Percentiles rank a stretch among this genome's conserved stretches.
phyloP scores from a whole-genome alignment of 2,113 vertebrate species.

The Gallinago jamesoni region DNA sequence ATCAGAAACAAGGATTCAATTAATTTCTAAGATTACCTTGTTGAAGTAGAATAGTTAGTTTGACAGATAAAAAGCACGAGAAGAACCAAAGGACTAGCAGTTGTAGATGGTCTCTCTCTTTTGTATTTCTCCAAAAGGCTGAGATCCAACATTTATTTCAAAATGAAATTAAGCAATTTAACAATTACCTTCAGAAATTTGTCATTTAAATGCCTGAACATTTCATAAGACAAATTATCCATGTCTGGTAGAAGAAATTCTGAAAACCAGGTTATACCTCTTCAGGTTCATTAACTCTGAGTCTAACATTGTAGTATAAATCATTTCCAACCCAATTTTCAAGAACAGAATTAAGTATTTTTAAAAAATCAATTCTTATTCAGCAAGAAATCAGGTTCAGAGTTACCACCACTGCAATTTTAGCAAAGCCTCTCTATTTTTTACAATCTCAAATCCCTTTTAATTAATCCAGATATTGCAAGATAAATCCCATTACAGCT shows the following conservation, averaged over 20 bases:
- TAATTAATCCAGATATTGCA: slow-evolving; percentile 50
- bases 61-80: not conserved
- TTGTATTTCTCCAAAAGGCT: not conserved
- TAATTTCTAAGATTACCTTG: not conserved
- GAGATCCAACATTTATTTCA: not conserved
- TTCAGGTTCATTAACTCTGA: slow-evolving; percentile 59
- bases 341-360: slow-evolving; percentile 40
- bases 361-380: not conserved
- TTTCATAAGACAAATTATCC: slow-evolving; percentile 50
- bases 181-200: slow-evolving; percentile 44
- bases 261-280: slow-evolving; percentile 37
- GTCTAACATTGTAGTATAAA: slow-evolving; percentile 35
- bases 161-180: slow-evolving; percentile 20
- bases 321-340: slow-evolving; percentile 27
- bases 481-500: not conserved
- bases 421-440: slow-evolving; percentile 18
- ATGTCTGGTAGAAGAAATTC: slow-evolving; percentile 38
- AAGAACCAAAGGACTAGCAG: not conserved
- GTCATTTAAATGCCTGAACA: slow-evolving; percentile 28
- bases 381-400: not conserved
- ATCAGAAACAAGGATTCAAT: not conserved
- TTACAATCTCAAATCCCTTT: slow-evolving; percentile 13
- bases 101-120: not conserved
- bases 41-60: not conserved
- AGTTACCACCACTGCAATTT: not conserved